Evolutionary conservation across 92 coral and sea anemone genomes (phyloP).

Genomic region (Pocillopora grandis): DNA sequence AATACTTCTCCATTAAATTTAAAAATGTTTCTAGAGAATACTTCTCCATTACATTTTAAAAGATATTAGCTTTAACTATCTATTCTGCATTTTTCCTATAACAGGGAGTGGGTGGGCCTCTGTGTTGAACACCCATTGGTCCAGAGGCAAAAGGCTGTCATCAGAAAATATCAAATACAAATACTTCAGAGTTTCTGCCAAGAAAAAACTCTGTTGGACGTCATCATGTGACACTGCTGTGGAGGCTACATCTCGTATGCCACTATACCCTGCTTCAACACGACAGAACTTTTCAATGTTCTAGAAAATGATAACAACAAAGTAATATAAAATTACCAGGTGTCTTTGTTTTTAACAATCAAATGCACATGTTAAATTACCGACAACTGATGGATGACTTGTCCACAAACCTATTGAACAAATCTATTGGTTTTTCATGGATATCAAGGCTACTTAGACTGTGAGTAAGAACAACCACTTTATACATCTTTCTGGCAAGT

Average conservation of each 20-base stretch:
- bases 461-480: too few relatives aligned
- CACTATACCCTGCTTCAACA: constrained; percentile 83
- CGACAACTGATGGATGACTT: too few relatives aligned
- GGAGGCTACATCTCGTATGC: constrained; percentile 83
- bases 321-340: background rate
- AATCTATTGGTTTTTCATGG: too few relatives aligned
- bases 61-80: constrained; percentile 21
- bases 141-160: constrained; percentile 86
- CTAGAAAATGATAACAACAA: constrained; percentile 35
- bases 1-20: too few relatives aligned
- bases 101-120: constrained; percentile 97
- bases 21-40: too few relatives aligned
- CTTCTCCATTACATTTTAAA: too few relatives aligned
- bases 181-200: constrained; percentile 95
- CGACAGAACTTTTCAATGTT: constrained; percentile 84
- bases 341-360: too few relatives aligned
- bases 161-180: constrained; percentile 94
- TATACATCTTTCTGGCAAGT: too few relatives aligned
- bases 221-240: constrained; percentile 79
- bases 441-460: too few relatives aligned
- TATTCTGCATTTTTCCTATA: constrained; percentile 58
- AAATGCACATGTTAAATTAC: too few relatives aligned
- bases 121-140: constrained; percentile 94
- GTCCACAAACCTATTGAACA: too few relatives aligned
- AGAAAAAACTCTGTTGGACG: constrained; percentile 97